Base-by-base conservation (phyloP, 2,113 vertebrate genomes). In the Entelurus aequoreus region DNA sequence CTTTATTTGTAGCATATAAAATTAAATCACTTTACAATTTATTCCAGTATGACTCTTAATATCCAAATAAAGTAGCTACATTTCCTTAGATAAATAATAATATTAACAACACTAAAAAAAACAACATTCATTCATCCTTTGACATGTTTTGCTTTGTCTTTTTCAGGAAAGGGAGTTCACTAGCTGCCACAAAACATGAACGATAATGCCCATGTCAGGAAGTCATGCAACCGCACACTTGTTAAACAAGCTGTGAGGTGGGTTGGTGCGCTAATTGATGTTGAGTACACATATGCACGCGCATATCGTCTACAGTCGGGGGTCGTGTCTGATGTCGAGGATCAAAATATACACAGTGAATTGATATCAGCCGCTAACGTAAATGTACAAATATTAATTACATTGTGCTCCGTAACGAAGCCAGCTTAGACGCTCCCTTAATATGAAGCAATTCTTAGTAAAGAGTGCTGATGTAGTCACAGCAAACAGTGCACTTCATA, bases 11-110 rank as follows among this genome's bases (percentile, higher is more conserved):
- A 92, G 93, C 94, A 96, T 96, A 99, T 96, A 97, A 99, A 98
- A 98, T 98, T 96, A 97, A 93, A 99, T 93, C 94, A 93, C 94
- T 96, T 95, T 96, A 98, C 95, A 96, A 93, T 94, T 95, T 95
- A 98, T 96, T 98, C 95, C 95, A 98, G 94, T 97, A 98, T 97
- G 92, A 96, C 90, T 92, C 92, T 92, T 92, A 89, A 89, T 84
- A 87, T 90, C 82, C 90, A 90, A 86, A 93, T 91, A 92, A 89
- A 90, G 90, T 92, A 93, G 91, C 94, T 96, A 98, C 93, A 93
- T 88, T 93, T 83, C 77, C 63, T 68, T 92, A 63, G 95, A 99
- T 99, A 99, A 99, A 98, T 98, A 98, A 95, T 92, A 88, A 80
- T 88, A 88, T 82, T 88, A 94, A 93, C 88, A 87, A 90, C 67